A percentile compares a stretch with the other conserved stretches of the same genome.
phyloP scores from a whole-genome alignment of 2,113 vertebrate species.

The Nettapus auritus region DNA sequence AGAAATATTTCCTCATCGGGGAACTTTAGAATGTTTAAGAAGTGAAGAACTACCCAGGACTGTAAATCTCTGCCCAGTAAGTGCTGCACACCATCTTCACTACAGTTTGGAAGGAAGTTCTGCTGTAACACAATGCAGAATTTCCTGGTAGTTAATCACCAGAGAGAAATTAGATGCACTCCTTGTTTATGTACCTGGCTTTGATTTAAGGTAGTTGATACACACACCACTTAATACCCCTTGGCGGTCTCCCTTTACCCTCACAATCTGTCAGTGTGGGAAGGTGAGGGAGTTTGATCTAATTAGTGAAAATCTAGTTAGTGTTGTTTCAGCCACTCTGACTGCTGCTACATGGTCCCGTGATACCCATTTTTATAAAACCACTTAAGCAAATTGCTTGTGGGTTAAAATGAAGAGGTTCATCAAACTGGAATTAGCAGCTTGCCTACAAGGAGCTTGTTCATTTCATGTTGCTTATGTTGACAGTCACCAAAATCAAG shows the following conservation, averaged over 20 bases:
- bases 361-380: not conserved
- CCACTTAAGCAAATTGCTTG: not conserved
- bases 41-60: not conserved
- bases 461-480: not conserved
- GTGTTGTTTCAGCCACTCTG: not conserved
- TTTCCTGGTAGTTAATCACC: not conserved
- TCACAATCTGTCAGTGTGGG: not conserved
- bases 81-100: not conserved
- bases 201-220: not conserved
- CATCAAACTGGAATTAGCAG: not conserved
- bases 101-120: not conserved
- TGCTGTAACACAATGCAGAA: not conserved
- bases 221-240: not conserved
- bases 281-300: not conserved
- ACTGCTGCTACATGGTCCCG: not conserved
- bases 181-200: not conserved
- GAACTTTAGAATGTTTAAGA: not conserved
- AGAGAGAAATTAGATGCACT: not conserved
- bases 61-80: not conserved
- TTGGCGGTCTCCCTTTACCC: not conserved
- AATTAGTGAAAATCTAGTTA: not conserved
- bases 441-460: not conserved
- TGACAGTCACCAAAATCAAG: not conserved
- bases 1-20: not conserved
- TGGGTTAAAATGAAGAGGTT: slow-evolving; percentile 3